Base-by-base conservation (phyloP, 2,113 vertebrate genomes). In the Asarcornis scutulata region DNA sequence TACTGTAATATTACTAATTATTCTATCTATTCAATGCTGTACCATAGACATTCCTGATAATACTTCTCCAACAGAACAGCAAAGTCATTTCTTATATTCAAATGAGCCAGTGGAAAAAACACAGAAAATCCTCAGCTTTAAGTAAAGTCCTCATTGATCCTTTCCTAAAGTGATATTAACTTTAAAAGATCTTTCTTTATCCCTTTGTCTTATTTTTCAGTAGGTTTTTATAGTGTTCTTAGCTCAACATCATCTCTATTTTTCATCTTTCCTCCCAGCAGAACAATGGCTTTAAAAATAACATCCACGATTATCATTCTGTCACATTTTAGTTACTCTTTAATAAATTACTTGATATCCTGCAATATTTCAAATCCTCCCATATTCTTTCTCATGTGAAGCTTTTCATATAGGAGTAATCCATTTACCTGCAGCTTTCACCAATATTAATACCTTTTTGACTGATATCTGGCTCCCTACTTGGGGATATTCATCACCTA, bases 281-380 rank as follows among this genome's bases (percentile, higher is more conserved):
- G 53, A 93, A 66, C 11, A 83, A n/a, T 66, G 12, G 2, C 29
- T 78, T 87, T 71, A 40, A 71, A 84, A 71, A 20, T 23, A 90
- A 66, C 58, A 56, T 52, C 1, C 0, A 32, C 29, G 3, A 44
- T 38, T 48, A 38, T 38, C 0, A 20, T 62, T 77, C 23, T 67
- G 18, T 50, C 60, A 26, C 13, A 67, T 86, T 95, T 91, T 80
- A 71, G 23, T 62, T 48, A 53, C 5, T 76, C 16, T n/a, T 80
- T 77, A 86, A 80, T 66, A 55, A 80, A 74, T 58, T 20, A 8
- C 7, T 69, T 83, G 36, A 67, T 4, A 0, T 74, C 18, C 29
- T 56, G 7, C 34, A 59, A 4, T 77, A 92, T 82, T 91, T 92
- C 25, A 78, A 59, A 59, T 75, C 81, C 13, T 52, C 87, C 46